Base-by-base conservation (phyloP, 1,140 invertebrate genomes). In the Agrilus planipennis region DNA sequence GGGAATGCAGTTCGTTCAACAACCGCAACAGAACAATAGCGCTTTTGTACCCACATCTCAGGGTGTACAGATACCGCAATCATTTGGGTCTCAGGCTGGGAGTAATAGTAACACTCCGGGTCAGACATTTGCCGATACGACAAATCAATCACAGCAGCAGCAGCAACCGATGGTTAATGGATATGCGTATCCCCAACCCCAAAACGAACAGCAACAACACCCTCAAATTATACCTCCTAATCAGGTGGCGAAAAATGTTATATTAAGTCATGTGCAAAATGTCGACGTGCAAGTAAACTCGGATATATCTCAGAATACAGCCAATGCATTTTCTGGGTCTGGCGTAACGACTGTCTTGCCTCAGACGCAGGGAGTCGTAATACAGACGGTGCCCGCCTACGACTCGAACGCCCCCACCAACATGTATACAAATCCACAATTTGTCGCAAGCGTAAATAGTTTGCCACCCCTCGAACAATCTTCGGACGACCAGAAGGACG, bases 21-120 rank as follows among this genome's bases (percentile, higher is more conserved):
- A 53, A 11, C 52, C 55, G 41, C 58, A 52, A 22, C 53, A 55
- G 34, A 57, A 58, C 39, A 51, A 48, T 35, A 57, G 57, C 36
- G 57, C 58, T 9, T 61, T 61, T 44, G 56, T 61, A 7, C 54
- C 59, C 5, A 61, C 57, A 20, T 53, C 52, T 18, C 55, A 58
- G 42, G 44, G 46, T 3, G 30, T 49, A 17, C 42, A 40, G 20
- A 61, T 56, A 42, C 60, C 60, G 41, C 58, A 59, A 34, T n/a
- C n/a, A n/a, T n/a, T n/a, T n/a, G n/a, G n/a, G n/a, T n/a, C n/a
- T n/a, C 59, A 58, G 31, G 58, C 54, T 43, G 57, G 60, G 35
- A 57, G 52, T 4, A 60, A 58, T 38, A 46, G 54, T 9, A 52
- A 54, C 2, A 55, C 52, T 38, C 48, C 55, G 4, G 47, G 41